These are phyloP conservation scores for Xerus rutilus DNA, from an alignment of 2,797 vertebrate species.

Conservation along the genomic window DNA sequence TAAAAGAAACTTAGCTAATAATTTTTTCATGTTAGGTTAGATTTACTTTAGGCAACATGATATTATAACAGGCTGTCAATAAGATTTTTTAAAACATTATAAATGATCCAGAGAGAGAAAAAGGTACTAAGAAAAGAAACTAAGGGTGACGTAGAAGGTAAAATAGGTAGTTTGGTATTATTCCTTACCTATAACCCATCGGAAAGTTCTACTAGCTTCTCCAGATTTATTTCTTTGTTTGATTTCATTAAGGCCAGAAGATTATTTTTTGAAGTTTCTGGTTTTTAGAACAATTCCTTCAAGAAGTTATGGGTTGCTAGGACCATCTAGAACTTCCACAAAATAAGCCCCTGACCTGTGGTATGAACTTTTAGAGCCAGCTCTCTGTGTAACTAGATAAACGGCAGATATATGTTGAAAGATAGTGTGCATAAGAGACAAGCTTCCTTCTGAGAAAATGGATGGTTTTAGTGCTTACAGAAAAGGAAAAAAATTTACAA, in stretches of 20 bases:
- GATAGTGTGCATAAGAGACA: not conserved
- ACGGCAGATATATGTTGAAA: not conserved
- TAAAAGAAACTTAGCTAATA: conserved; percentile 47
- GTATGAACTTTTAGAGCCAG: not conserved
- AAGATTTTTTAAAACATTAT: not conserved
- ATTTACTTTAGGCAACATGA: conserved; percentile 50
- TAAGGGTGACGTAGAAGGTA: not conserved
- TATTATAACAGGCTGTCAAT: conserved; percentile 4
- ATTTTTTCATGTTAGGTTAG: conserved; percentile 38
- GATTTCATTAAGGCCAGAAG: conserved; percentile 13
- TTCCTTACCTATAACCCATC: not conserved
- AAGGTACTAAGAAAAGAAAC: not conserved
- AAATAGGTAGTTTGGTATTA: not conserved
- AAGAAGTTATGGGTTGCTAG: not conserved
- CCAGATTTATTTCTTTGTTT: not conserved
- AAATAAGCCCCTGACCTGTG: not conserved
- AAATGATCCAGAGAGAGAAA: conserved; percentile 15
- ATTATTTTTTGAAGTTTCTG: not conserved
- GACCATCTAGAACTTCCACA: not conserved
- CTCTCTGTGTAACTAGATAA: not conserved
- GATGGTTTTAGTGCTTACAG: not conserved
- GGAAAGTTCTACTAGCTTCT: not conserved
- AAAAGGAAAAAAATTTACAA: not conserved
- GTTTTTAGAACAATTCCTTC: not conserved
- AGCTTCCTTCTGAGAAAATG: conserved; percentile 52